Conservation (phyloP, 2,113 vertebrate species). For the pig (Sus scrofa) region DNA sequence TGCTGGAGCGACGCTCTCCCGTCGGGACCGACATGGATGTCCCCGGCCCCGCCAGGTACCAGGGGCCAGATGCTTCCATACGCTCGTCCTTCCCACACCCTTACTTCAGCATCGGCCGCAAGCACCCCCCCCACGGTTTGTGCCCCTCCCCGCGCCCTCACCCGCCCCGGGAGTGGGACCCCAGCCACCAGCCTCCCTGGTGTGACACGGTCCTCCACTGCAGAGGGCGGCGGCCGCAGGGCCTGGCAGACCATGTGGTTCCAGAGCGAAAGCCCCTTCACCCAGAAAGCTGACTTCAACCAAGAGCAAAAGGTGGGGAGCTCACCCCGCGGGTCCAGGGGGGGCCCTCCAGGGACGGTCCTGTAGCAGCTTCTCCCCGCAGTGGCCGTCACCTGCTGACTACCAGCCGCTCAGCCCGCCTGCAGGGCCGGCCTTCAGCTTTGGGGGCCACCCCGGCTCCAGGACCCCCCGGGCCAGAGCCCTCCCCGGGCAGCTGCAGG, state of each 20-base stretch:
- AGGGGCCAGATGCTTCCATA: rapidly evolving
- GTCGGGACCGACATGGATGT: neutral
- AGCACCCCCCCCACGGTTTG: constrained; percentile 31
- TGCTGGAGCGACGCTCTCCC: constrained; percentile 1
- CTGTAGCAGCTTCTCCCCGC: rapidly evolving
- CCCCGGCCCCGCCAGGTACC: constrained; percentile 70
- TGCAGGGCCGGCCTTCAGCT: neutral
- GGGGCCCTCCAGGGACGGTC: rapidly evolving
- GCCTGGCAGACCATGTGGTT: constrained; percentile 21
- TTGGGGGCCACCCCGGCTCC: neutral
- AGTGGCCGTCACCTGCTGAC: constrained; percentile 17
- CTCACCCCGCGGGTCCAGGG: rapidly evolving
- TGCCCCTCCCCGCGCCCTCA: rapidly evolving
- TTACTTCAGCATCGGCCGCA: constrained; percentile 61
- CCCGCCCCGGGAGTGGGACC: neutral
- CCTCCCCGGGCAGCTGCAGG: rapidly evolving
- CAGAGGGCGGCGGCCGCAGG: constrained; percentile 55
- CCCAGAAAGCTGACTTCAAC: constrained; percentile 36
- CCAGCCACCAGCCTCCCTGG: rapidly evolving
- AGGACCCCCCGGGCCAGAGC: rapidly evolving
- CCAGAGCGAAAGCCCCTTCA: constrained; percentile 46
- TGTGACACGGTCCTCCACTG: no score
- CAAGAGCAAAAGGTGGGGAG: neutral
- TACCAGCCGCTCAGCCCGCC: neutral
- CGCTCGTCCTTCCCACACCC: constrained; percentile 70